Evolutionary conservation across 2,797 vertebrate species (phyloP), one percentile per base, ranked within the genome.

Genomic region (Malurus leucopterus): DNA sequence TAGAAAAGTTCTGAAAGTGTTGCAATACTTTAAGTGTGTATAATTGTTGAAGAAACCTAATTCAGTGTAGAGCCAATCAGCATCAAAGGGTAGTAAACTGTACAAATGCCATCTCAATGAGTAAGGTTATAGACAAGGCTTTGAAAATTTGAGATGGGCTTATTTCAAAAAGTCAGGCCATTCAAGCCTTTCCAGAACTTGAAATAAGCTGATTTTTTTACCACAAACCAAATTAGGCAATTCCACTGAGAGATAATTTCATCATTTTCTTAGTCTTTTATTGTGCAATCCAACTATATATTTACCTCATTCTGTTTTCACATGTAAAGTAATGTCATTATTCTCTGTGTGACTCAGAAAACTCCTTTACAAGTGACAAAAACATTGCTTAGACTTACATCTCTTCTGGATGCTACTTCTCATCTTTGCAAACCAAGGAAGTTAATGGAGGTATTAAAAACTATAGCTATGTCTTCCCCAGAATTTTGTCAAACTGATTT

Each of bases 171-270:
- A 89, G 49, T 86, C 64, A 89, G 30, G 6, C 34, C 3, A 20
- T 72, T 54, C 62, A 92, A 94, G 83, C 27, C 55, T 94, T 92
- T 67, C 69, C 73, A 92, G 85, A 95, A 96, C 76, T 94, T 91
- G 71, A 93, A 94, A 92, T 62, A 87, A 95, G 64, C 34, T 71
- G 62, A 90, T 63, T 53, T 85, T 59, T 59, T 71, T 95, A 92
- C 89, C 86, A 91, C 74, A 95, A 94, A 93, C 59, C 74, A 69
- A 91, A 92, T 53, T n/a, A 77, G 82, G 84, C 94, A 88, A 86
- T 34, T 83, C 70, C 4, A 11, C 16, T 40, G 58, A 94, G 85
- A 90, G 80, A 83, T 82, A 75, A 51, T 79, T 95, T 93, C 40
- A 46, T 75, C 22, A 76, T 82, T 85, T 58, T 41, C 32, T 46